Evolutionary conservation across 2,113 vertebrate species (phyloP).

Genomic region (Nothocercus julius): DNA sequence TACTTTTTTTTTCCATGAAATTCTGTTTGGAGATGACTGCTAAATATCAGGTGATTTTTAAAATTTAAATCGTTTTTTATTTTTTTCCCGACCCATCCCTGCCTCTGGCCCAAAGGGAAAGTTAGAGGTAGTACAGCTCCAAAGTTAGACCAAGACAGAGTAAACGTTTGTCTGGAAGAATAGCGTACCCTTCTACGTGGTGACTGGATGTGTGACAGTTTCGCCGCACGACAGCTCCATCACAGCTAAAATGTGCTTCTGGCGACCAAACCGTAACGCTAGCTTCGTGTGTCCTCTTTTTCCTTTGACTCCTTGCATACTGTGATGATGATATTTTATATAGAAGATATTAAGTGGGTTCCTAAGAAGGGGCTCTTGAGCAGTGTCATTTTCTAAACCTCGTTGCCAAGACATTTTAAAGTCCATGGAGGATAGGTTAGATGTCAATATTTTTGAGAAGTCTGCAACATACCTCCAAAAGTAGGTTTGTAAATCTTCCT

Average conservation of each 20-base stretch:
- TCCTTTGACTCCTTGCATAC: accelerated
- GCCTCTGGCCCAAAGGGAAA: background rate
- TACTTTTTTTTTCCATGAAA: background rate
- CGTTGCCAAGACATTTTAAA: background rate
- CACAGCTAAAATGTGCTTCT: background rate
- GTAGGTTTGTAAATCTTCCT: background rate
- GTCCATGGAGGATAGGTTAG: background rate
- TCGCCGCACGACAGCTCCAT: too few relatives aligned
- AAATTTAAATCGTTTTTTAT: too few relatives aligned
- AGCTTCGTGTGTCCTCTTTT: accelerated
- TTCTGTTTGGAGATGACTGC: background rate
- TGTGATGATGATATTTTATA: background rate
- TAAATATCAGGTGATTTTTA: background rate
- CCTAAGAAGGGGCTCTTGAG: background rate
- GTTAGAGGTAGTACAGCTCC: background rate
- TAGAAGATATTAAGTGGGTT: background rate
- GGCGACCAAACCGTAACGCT: background rate
- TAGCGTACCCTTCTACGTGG: background rate
- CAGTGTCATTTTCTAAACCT: background rate
- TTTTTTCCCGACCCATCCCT: background rate
- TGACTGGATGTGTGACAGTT: too few relatives aligned
- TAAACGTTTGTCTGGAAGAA: background rate
- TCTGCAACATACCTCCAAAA: background rate
- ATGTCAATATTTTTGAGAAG: background rate
- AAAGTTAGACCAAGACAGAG: background rate